Conservation (phyloP, 2,797 vertebrate species). For the Bradypodion ventrale region DNA sequence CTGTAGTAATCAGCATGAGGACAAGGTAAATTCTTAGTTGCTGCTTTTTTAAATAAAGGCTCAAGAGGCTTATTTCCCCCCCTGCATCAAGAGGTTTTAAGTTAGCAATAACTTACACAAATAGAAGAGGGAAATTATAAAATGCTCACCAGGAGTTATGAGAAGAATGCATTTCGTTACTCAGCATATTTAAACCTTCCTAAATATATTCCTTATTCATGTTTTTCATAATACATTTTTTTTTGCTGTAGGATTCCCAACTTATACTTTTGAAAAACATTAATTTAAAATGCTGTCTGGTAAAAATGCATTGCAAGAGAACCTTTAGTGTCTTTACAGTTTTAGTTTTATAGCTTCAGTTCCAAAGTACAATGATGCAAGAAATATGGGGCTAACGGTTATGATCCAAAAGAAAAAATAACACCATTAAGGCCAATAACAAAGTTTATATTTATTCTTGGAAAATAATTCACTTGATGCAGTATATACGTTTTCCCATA, state of each 20-base stretch:
- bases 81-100: rapidly evolving
- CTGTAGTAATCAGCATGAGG: neutral
- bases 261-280: neutral
- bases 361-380: too few relatives aligned
- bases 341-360: neutral
- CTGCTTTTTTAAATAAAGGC: neutral
- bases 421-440: too few relatives aligned
- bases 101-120: neutral
- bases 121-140: neutral
- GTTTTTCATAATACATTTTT: neutral
- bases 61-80: neutral
- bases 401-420: too few relatives aligned
- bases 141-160: rapidly evolving
- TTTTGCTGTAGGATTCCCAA: neutral
- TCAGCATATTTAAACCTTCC: neutral
- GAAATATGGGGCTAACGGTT: too few relatives aligned
- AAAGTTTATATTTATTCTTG: too few relatives aligned
- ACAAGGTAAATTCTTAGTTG: neutral
- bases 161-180: rapidly evolving
- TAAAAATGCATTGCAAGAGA: neutral
- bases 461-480: too few relatives aligned
- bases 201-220: neutral
- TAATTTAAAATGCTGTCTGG: neutral
- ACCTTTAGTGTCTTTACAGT: neutral
- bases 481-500: too few relatives aligned